Evolutionary conservation across 2,888 invertebrate genomes (phyloP).

Genomic region (Amphipoea oculea): DNA sequence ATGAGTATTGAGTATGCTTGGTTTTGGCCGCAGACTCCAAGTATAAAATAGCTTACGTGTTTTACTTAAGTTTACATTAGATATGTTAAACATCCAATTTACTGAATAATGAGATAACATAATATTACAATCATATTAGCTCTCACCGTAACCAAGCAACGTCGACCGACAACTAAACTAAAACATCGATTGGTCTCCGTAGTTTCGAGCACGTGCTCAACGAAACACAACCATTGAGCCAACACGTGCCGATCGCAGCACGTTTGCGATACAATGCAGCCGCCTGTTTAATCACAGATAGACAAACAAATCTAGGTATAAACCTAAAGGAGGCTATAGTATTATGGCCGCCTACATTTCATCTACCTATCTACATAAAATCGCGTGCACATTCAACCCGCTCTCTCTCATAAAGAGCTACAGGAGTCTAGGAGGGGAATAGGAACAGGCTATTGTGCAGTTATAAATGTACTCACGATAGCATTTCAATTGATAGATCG

Average conservation of each 20-base stretch:
- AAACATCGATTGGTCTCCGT: background rate
- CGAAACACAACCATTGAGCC: background rate
- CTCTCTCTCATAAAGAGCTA: background rate
- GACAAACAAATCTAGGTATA: background rate
- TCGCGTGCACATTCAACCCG: background rate
- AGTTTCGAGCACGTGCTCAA: slow-evolving; percentile 11
- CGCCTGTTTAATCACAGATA: background rate
- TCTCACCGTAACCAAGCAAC: background rate
- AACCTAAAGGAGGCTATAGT: background rate
- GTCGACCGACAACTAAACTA: background rate
- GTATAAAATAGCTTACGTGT: background rate
- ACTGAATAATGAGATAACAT: background rate
- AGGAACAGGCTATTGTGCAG: background rate
- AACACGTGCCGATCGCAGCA: slow-evolving; percentile 4
- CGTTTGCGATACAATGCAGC: background rate
- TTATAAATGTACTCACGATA: background rate
- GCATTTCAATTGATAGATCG: background rate
- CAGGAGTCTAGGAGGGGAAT: background rate
- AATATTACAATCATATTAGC: background rate
- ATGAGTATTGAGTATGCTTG: background rate
- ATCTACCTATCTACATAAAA: background rate
- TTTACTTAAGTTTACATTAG: too few relatives aligned
- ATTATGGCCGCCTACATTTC: background rate
- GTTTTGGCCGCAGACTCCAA: background rate
- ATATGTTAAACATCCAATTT: background rate